These are phyloP conservation scores for Regulus satrapa DNA, from an alignment of 2,113 vertebrate genomes.

Conservation along the genomic window DNA sequence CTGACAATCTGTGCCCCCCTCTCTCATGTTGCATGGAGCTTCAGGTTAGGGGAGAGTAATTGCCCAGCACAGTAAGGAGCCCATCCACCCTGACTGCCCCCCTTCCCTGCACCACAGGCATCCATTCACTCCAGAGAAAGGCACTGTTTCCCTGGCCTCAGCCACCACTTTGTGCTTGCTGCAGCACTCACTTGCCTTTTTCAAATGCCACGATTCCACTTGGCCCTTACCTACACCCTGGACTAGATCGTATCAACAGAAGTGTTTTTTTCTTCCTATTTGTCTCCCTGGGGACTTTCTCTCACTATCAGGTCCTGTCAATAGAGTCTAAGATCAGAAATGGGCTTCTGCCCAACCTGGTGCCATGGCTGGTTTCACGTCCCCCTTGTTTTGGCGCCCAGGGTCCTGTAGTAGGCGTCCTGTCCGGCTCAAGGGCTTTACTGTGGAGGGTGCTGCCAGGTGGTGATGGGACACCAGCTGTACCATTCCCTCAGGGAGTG, in stretches of 20 bases:
- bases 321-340: background rate
- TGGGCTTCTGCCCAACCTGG: background rate
- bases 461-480: background rate
- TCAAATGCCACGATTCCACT: background rate
- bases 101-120: background rate
- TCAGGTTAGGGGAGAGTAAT: background rate
- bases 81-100: fast-evolving
- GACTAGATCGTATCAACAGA: background rate
- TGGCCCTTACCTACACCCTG: background rate
- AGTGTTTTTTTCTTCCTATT: background rate
- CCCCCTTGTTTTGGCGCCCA: background rate
- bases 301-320: background rate
- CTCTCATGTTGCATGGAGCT: background rate
- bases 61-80: background rate
- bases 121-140: too few relatives aligned
- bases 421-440: background rate
- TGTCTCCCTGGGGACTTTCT: background rate
- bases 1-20: background rate
- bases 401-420: background rate
- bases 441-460: background rate
- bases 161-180: fast-evolving
- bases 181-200: background rate
- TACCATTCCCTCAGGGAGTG: background rate
- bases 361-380: background rate
- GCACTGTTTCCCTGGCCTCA: background rate